A percentile compares a stretch with the other conserved stretches of the same genome.
Evolutionary conservation across 1,140 invertebrate genomes (phyloP).

Genomic region (Tetranychus cinnabarinus): DNA sequence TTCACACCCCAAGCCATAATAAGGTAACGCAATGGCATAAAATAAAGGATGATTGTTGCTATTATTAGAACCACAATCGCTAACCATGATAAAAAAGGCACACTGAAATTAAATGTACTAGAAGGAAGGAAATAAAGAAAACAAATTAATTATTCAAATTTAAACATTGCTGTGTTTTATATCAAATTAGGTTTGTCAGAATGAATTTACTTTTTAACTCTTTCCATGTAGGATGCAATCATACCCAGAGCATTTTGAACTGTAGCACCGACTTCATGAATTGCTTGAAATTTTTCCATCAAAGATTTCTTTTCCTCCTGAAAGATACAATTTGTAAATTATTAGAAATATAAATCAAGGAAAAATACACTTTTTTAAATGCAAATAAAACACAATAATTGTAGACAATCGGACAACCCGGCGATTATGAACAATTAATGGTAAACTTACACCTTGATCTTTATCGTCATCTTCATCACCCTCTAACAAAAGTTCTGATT

Average conservation of each 20-base stretch:
- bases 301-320: conserved; percentile 86
- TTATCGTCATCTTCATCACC: conserved; percentile 41
- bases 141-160: neutral
- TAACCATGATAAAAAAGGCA: conserved; percentile 82
- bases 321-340: neutral
- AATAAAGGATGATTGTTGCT: conserved; percentile 48
- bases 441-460: neutral
- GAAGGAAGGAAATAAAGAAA: conserved; percentile 18
- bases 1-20: conserved; percentile 90
- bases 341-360: neutral
- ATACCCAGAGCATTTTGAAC: conserved; percentile 75
- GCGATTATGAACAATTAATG: neutral
- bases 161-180: neutral
- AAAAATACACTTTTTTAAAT: neutral
- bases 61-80: conserved; percentile 35
- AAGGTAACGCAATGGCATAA: conserved; percentile 68
- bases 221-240: conserved; percentile 69
- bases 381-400: neutral
- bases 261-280: conserved; percentile 79
- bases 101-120: conserved; percentile 87
- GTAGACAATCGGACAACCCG: neutral
- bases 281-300: conserved; percentile 72
- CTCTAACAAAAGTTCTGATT: conserved; percentile 23
- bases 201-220: conserved; percentile 64
- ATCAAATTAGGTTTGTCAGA: neutral